Evolutionary conservation across 2,797 vertebrate species (phyloP).

Genomic region (Oophaga sylvatica): DNA sequence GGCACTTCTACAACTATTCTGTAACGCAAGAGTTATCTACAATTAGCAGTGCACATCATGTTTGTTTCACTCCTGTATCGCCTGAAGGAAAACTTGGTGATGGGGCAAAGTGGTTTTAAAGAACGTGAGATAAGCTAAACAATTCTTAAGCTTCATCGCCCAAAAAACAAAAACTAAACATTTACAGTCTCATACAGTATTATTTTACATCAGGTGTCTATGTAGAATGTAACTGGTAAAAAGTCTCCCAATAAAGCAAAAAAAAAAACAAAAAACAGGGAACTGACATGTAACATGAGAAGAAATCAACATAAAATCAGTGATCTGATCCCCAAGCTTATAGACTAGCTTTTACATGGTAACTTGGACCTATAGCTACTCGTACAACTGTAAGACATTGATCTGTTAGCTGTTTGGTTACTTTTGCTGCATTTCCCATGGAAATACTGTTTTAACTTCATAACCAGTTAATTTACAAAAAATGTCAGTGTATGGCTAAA

Average conservation of each 20-base stretch:
- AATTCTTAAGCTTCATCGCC: neutral
- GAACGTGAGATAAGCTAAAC: neutral
- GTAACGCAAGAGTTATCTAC: constrained; percentile 50
- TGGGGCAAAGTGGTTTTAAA: neutral
- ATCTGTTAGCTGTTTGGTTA: neutral
- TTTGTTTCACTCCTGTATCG: constrained; percentile 63
- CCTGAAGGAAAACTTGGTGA: constrained; percentile 60
- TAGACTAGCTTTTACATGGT: neutral
- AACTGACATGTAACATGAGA: neutral
- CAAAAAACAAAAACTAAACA: neutral
- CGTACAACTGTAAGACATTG: neutral
- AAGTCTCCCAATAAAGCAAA: neutral
- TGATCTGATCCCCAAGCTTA: constrained; percentile 37
- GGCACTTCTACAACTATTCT: constrained; percentile 77
- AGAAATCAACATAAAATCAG: constrained; percentile 18
- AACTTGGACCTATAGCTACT: neutral
- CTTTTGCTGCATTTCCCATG: neutral
- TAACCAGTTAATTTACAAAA: constrained; percentile 13
- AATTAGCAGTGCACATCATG: constrained; percentile 69
- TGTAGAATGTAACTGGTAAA: neutral
- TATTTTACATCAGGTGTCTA: neutral
- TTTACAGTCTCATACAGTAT: neutral
- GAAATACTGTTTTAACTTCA: constrained; percentile 3
- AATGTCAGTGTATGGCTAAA: constrained; percentile 38
- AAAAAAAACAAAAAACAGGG: neutral